Evolutionary conservation across 2,797 vertebrate genomes (phyloP).

Genomic region (Triplophysa bombifrons): DNA sequence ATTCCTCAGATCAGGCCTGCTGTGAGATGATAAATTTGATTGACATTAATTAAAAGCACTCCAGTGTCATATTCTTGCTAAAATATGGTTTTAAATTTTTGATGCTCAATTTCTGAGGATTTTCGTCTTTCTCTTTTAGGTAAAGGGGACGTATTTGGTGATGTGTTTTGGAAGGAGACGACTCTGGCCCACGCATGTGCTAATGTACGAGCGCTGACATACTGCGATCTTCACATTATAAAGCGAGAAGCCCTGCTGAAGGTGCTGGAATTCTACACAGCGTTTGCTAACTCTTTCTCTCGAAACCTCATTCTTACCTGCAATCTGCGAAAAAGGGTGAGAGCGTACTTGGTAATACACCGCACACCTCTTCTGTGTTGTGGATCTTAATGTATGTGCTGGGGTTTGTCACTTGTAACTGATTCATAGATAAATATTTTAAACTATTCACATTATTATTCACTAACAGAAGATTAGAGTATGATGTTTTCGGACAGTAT

Average conservation of each 20-base stretch:
- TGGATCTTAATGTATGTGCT: conserved; percentile 3
- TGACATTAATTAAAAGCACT: conserved; percentile 6
- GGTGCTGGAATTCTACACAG: conserved; percentile 93
- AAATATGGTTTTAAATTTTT: background rate
- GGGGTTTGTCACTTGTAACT: background rate
- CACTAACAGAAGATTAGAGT: background rate
- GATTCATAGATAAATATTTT: background rate
- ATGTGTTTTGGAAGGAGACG: conserved; percentile 97
- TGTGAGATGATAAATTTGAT: background rate
- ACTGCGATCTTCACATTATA: conserved; percentile 96
- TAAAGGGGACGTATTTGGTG: conserved; percentile 96
- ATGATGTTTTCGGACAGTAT: background rate
- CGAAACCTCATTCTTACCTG: conserved; percentile 95
- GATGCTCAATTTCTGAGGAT: background rate
- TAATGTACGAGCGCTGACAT: conserved; percentile 92
- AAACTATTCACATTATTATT: too few relatives aligned
- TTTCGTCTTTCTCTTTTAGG: conserved; percentile 69
- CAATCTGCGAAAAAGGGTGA: conserved; percentile 94
- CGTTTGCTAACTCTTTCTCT: conserved; percentile 95
- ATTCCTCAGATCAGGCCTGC: background rate
- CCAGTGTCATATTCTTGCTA: background rate
- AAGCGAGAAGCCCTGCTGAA: conserved; percentile 92
- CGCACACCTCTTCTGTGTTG: background rate
- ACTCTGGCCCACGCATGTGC: conserved; percentile 91
- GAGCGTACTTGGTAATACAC: conserved; percentile 37